A percentile compares a stretch with the other conserved stretches of the same genome.
Evolutionary conservation across 2,888 invertebrate genomes (phyloP).

Genomic region (Dexiosoma caninum): DNA sequence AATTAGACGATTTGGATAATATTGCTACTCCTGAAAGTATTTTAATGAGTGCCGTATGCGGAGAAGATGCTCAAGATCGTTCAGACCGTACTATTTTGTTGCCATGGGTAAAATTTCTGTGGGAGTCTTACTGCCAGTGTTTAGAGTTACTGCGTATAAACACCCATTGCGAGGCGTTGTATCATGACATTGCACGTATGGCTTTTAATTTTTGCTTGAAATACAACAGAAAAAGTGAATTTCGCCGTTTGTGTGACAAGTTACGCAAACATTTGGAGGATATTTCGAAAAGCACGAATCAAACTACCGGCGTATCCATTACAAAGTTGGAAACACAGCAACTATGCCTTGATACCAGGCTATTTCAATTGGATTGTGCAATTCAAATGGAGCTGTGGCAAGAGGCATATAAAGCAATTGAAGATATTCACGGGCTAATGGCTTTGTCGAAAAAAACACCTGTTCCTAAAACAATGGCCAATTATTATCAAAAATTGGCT

Average conservation of each 20-base stretch:
- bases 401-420: constrained; percentile 99
- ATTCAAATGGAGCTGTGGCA: constrained; percentile 99
- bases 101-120: constrained; percentile 99
- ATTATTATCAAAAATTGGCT: constrained; percentile 98
- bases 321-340: constrained; percentile 98
- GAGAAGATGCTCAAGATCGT: constrained; percentile 98
- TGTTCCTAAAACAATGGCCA: constrained; percentile 98
- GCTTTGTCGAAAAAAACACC: constrained; percentile 97
- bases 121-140: constrained; percentile 99
- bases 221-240: constrained; percentile 98
- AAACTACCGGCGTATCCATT: constrained; percentile 92
- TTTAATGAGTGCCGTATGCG: constrained; percentile 94
- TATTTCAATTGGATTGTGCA: constrained; percentile 96
- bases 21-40: constrained; percentile 97
- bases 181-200: constrained; percentile 98
- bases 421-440: constrained; percentile 98
- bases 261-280: constrained; percentile 97
- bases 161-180: constrained; percentile 96
- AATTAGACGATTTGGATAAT: constrained; percentile 97
- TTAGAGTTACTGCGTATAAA: constrained; percentile 97
- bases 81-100: constrained; percentile 97
- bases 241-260: constrained; percentile 98
- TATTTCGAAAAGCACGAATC: constrained; percentile 93
- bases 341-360: constrained; percentile 95
- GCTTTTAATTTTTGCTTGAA: constrained; percentile 99